Evolutionary conservation across 2,113 vertebrate species (phyloP).

Genomic region (Cinclus mexicanus): DNA sequence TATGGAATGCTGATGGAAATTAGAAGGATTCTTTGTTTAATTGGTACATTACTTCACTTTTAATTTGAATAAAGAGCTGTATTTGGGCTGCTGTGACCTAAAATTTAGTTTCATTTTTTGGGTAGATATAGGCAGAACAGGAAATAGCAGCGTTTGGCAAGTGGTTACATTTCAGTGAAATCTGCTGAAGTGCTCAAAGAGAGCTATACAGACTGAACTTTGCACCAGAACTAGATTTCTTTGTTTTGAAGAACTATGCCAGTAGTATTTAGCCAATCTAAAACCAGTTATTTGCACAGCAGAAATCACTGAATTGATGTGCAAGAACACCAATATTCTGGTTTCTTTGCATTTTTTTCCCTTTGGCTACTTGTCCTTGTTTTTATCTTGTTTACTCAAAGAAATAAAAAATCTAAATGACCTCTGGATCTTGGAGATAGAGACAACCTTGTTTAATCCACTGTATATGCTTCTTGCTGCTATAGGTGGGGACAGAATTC

Average conservation of each 20-base stretch:
- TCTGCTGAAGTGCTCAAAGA: constrained; percentile 21
- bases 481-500: constrained; percentile 76
- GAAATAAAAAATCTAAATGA: neutral
- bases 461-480: neutral
- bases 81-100: neutral
- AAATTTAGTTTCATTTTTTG: neutral
- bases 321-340: neutral
- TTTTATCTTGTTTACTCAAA: neutral
- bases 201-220: neutral
- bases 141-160: neutral
- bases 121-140: neutral
- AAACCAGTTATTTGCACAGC: neutral
- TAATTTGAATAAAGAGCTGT: neutral
- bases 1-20: neutral
- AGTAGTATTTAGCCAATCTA: neutral
- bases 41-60: neutral
- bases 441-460: neutral
- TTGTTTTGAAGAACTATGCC: neutral
- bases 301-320: neutral
- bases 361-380: neutral
- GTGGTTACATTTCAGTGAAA: neutral
- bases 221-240: neutral
- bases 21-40: neutral
- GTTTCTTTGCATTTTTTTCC: neutral
- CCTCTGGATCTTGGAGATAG: neutral